Percentiles rank a stretch among this genome's conserved stretches.
Evolutionary conservation across 2,888 invertebrate genomes (phyloP).

Genomic region (Philaethria dido): DNA sequence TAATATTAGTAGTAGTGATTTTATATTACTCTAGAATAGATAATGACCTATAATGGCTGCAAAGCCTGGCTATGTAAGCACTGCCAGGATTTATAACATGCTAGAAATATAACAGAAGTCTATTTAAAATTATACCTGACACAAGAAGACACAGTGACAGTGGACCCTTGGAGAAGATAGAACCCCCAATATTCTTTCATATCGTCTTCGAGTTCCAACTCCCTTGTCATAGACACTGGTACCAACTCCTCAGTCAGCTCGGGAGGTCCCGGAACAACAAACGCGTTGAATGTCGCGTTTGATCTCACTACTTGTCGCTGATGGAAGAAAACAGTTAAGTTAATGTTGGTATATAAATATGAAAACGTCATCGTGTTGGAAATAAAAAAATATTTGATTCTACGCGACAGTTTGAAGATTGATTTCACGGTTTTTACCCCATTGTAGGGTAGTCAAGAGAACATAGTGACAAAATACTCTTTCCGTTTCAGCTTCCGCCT

Average conservation of each 20-base stretch:
- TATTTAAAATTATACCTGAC: slow-evolving; percentile 80
- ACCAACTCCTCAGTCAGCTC: slow-evolving; percentile 82
- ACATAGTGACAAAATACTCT: no score
- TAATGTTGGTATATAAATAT: background rate
- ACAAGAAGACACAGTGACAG: slow-evolving; percentile 89
- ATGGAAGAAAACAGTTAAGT: slow-evolving; percentile 12
- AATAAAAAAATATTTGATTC: no score
- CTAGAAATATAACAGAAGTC: background rate
- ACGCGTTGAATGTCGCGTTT: slow-evolving; percentile 90
- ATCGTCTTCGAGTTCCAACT: slow-evolving; percentile 88
- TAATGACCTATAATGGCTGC: no score
- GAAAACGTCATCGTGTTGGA: no score
- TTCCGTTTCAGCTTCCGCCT: no score
- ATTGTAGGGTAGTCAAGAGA: no score
- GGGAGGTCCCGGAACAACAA: slow-evolving; percentile 86
- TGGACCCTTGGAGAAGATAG: slow-evolving; percentile 89
- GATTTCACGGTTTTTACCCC: no score
- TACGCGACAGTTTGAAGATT: no score
- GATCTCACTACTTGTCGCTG: slow-evolving; percentile 88
- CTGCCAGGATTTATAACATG: background rate
- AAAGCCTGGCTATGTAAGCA: no score
- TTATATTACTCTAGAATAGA: no score
- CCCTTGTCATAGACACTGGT: slow-evolving; percentile 87
- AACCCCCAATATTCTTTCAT: slow-evolving; percentile 94
- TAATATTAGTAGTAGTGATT: no score